phyloP scores from a whole-genome alignment of 2,888 invertebrate genomes.

The Agrotis exclamationis region DNA sequence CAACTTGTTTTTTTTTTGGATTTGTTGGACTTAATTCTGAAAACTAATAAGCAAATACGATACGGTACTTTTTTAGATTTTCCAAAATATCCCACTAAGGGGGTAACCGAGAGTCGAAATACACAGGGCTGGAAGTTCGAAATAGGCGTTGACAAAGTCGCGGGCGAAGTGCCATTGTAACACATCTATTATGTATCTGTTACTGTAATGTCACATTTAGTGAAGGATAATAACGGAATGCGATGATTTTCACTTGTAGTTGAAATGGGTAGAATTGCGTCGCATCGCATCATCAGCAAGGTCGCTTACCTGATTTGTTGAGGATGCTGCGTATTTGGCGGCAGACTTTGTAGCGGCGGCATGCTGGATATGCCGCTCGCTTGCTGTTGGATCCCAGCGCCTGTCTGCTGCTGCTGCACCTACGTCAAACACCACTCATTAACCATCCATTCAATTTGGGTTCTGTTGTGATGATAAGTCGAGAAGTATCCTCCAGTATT shows the following conservation, averaged over 20 bases:
- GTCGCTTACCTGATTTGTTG: conserved; percentile 89
- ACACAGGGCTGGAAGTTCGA: no score
- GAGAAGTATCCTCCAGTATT: not conserved
- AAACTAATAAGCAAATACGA: no score
- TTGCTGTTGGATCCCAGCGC: conserved; percentile 83
- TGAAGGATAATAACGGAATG: not conserved
- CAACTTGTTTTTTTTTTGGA: no score
- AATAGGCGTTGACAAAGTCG: no score
- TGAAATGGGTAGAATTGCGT: no score
- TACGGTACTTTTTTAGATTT: no score
- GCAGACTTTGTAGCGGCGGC: conserved; percentile 94
- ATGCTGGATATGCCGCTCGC: conserved; percentile 93
- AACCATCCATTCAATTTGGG: conserved; percentile 3
- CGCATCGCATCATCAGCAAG: no score
- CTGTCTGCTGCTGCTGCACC: conserved; percentile 82
- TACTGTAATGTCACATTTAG: not conserved
- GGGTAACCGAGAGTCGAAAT: no score
- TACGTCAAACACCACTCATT: conserved; percentile 45
- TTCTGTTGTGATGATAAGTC: not conserved
- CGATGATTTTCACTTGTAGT: not conserved
- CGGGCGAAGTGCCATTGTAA: not conserved
- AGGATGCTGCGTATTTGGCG: conserved; percentile 91
- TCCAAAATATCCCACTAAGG: no score
- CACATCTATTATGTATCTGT: conserved; percentile 2
- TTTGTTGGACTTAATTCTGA: no score